Evolutionary conservation across 2,888 invertebrate species (phyloP), one percentile per base, ranked within the genome.

Genomic region (Diplolepis rosae): DNA sequence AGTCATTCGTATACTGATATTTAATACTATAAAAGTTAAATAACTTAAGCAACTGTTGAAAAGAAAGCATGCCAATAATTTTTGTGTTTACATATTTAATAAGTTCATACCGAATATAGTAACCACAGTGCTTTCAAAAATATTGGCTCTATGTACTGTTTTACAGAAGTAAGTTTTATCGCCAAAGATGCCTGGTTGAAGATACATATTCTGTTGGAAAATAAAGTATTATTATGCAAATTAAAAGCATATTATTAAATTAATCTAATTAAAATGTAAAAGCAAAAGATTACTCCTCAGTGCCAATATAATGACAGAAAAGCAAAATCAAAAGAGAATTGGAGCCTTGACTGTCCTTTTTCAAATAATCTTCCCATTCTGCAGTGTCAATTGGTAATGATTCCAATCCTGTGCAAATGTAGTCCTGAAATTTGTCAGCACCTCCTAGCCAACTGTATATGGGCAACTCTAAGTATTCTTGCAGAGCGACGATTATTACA

Each of bases 91-190:
- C 18, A 39, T 2, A 42, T 13, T 32, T 30, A 32, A 15, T 7
- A 15, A 50, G 32, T 52, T 74, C 77, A 74, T 22, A 82, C 80
- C 4, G 82, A 77, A 65, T 83, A 80, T 15, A 80, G 66, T 39
- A 83, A 78, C 82, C 82, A 83, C 9, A 81, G 45, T 13, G 80
- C 70, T 71, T 83, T 84, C n/a, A 80, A 66, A 66, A 66, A 65
- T 52, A 42, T 22, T 3, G 7, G 24, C 24, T 24, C 24, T 9
- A 32, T 32, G 7, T 7, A 15, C 32, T 54, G 15, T 42, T 54
- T 54, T 6, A 15, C 24, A 2, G 27, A 0, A 22, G 7, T 39
- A n/a, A 61, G n/a, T 39, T n/a, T 61, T 24, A 61, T n/a, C 2
- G 61, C 13, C 24, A 61, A 27, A 13, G 39, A 22, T 39, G 35